Percentiles rank a stretch among this genome's conserved stretches.
These are phyloP conservation scores for Drosophila rellima DNA, from an alignment of 2,888 invertebrate genomes.

Conservation along the genomic window DNA sequence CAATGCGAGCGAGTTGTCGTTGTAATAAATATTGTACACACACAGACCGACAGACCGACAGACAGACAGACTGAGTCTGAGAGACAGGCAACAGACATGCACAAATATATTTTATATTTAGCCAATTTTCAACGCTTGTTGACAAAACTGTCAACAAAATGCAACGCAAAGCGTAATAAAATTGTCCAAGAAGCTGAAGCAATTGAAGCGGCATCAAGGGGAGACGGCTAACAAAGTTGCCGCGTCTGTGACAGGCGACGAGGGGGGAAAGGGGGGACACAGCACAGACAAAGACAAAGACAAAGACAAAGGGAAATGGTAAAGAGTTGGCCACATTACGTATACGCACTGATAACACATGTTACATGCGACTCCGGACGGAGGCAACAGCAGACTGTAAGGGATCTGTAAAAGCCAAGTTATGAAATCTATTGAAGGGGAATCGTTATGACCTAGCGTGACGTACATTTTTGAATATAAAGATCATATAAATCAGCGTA, in stretches of 20 bases:
- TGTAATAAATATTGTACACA: constrained; percentile 78
- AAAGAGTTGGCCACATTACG: constrained; percentile 70
- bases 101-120: constrained; percentile 83
- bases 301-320: constrained; percentile 21
- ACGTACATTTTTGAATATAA: background rate
- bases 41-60: constrained; percentile 20
- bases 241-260: constrained; percentile 36
- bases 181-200: constrained; percentile 74
- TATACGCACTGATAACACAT: constrained; percentile 59
- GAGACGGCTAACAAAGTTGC: constrained; percentile 49
- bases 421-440: background rate
- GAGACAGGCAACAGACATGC: constrained; percentile 62
- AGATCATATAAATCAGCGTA: too few species aligned
- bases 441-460: constrained; percentile 4
- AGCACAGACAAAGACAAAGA: background rate
- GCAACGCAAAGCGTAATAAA: constrained; percentile 82
- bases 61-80: constrained; percentile 18
- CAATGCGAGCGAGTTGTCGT: constrained; percentile 78
- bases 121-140: constrained; percentile 86
- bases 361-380: background rate
- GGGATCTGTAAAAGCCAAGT: background rate
- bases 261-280: background rate
- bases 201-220: constrained; percentile 47
- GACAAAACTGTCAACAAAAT: constrained; percentile 86
- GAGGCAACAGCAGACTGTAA: background rate